These are phyloP conservation scores for Patella pellucida DNA, from an alignment of 2,888 invertebrate genomes.

Conservation along the genomic window DNA sequence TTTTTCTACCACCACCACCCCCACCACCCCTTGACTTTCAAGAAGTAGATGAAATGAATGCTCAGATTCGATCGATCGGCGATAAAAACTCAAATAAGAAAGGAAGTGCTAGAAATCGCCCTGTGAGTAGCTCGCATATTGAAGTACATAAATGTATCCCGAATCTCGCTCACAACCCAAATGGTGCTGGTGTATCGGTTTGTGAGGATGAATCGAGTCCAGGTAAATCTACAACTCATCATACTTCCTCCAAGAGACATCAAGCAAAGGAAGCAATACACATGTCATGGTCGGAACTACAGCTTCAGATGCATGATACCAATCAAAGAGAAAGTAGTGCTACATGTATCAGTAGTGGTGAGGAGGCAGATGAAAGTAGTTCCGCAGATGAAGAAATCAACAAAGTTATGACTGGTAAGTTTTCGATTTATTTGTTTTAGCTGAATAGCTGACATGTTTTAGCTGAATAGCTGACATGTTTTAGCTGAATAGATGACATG, in stretches of 20 bases:
- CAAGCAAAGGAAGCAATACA: background rate
- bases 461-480: too few species aligned
- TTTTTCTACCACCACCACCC: too few species aligned
- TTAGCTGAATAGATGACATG: too few species aligned
- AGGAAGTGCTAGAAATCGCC: background rate
- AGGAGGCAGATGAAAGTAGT: background rate
- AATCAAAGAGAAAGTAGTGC: slow-evolving; percentile 15
- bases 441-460: too few species aligned
- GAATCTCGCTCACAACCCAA: too few species aligned
- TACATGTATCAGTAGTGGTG: background rate
- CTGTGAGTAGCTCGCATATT: background rate
- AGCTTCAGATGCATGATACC: slow-evolving; percentile 23
- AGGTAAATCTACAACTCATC: too few species aligned
- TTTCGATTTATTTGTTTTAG: too few species aligned
- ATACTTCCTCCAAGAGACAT: background rate
- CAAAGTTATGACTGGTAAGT: background rate
- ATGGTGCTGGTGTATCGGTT: too few species aligned
- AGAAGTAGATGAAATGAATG: too few species aligned
- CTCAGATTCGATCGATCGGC: too few species aligned
- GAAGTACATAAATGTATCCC: background rate
- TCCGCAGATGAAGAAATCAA: slow-evolving; percentile 17
- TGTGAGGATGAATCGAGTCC: too few species aligned
- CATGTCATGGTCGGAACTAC: slow-evolving; percentile 20
- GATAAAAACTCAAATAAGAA: background rate
- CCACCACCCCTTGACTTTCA: too few species aligned